Base-by-base conservation (phyloP, 2,113 vertebrate genomes). In the Ornithorhynchus anatinus region DNA sequence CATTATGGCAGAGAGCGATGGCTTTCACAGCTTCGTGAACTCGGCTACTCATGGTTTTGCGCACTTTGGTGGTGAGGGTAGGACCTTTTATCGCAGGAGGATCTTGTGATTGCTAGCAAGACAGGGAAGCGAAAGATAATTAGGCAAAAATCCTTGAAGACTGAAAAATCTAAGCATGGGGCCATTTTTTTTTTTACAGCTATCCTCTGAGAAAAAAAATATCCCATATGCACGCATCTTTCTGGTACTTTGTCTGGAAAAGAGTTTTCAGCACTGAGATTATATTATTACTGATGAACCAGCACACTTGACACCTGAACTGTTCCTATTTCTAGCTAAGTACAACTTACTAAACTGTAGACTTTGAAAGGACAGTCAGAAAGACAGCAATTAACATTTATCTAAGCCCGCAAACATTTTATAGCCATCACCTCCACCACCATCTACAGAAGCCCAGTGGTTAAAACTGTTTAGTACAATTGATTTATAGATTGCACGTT, bases 11-110 rank as follows among this genome's bases (percentile, higher is more conserved):
- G 51, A 99, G 92, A 0, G 98, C 96, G 1, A 99, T 97, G 58
- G 96, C 98, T 88, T 98, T 99, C 82, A 98, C 97, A 0, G 98
- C 97, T 74, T 99, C 98, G 0, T 98, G 97, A 56, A 98, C 98
- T 5, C 97, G 92, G 76, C 96, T 97, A 89, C 95, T 97, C 94
- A 99, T 96, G 43, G 94, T 98, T 85, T 96, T 96, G n/a, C 98
- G 93, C 27, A 99, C 97, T 80, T 99, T 99, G 5, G 97, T 97
- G 82, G 97, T 89, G 7, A 92, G 64, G 0, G 87, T 82, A 0
- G 94, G 94, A 25, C 94, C 94, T 80, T 97, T 95, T 77, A 93
- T 92, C 13, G 95, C 88, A 0, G 95, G 95, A 0, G 93, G 94
- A 59, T 98, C 97, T 66, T 97, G 97, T 17, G 92, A 67, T 23